Percentiles rank a stretch among this genome's conserved stretches.
phyloP scores from a whole-genome alignment of 2,797 vertebrate species.

The Meriones psammophilus region DNA sequence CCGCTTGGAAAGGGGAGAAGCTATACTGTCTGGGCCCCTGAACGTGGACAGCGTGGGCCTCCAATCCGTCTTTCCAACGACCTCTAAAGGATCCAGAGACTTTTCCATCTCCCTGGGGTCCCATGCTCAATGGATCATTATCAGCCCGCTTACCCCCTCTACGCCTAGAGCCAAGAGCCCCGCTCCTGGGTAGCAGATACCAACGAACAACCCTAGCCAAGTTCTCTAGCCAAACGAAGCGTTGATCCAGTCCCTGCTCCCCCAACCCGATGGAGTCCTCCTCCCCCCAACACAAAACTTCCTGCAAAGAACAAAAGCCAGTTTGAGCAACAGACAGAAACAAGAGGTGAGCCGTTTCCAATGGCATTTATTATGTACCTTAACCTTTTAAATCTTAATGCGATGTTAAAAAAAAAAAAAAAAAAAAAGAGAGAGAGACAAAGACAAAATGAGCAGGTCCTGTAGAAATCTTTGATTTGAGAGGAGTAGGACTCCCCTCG shows the following conservation, averaged over 20 bases:
- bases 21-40: neutral
- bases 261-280: neutral
- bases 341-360: slow-evolving; percentile 35
- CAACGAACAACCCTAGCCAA: neutral
- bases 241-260: neutral
- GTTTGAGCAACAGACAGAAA: neutral
- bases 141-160: neutral
- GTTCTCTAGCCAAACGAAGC: neutral
- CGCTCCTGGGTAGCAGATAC: neutral
- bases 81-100: neutral
- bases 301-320: neutral
- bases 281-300: neutral
- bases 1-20: neutral
- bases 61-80: neutral
- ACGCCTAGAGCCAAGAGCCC: neutral
- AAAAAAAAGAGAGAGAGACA: too few species aligned
- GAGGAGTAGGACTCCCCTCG: neutral
- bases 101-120: neutral
- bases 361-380: slow-evolving; percentile 4
- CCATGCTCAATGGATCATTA: neutral
- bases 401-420: neutral
- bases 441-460: neutral
- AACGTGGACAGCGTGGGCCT: neutral
- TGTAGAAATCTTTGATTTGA: neutral
- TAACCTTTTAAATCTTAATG: slow-evolving; percentile 28